Percentiles rank a stretch among this genome's conserved stretches.
phyloP scores from a whole-genome alignment of 2,113 vertebrate genomes.

The Lepus timidus region DNA sequence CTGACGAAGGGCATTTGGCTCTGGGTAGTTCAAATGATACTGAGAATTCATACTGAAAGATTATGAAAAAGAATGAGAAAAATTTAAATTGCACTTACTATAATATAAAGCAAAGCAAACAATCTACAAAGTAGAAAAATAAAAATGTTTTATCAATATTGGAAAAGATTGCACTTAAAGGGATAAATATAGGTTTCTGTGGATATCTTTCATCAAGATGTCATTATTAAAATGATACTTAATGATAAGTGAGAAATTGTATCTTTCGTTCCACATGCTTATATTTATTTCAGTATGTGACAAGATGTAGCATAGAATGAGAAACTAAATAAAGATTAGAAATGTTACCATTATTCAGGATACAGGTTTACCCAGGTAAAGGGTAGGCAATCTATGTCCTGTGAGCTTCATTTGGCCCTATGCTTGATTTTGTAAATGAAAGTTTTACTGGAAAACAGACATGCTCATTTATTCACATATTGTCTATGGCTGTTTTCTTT shows the following conservation, averaged over 20 bases:
- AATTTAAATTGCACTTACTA: not conserved
- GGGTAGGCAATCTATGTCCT: not conserved
- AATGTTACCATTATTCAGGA: not conserved
- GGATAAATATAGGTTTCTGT: not conserved
- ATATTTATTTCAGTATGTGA: not conserved
- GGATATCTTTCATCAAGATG: not conserved
- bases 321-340: slow-evolving; percentile 5
- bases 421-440: not conserved
- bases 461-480: not conserved
- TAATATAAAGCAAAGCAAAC: not conserved
- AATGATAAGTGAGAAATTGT: not conserved
- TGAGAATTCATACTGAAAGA: not conserved
- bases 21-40: not conserved
- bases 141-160: not conserved
- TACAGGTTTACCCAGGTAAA: not conserved
- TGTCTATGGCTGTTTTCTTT: not conserved
- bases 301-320: not conserved
- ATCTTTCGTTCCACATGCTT: not conserved
- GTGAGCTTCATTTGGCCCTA: not conserved
- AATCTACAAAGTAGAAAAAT: not conserved
- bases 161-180: not conserved
- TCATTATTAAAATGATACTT: not conserved
- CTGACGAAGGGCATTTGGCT: not conserved
- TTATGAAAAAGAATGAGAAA: not conserved
- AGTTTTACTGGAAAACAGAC: not conserved